Conservation (phyloP, 2,797 vertebrate species). For the Chelon auratus region DNA sequence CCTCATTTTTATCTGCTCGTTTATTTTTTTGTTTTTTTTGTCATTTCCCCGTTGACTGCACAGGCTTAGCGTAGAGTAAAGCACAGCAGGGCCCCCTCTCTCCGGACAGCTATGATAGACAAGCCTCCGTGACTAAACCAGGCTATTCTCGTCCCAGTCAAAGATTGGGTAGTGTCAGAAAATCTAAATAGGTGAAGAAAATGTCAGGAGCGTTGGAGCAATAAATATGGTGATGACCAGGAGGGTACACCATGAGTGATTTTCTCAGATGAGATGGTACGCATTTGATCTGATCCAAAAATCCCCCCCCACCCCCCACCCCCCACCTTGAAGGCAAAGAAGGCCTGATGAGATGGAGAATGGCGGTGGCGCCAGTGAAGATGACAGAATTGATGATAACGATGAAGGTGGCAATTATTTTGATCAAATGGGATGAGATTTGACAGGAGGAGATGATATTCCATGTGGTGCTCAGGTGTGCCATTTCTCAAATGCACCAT, state of each 20-base stretch:
- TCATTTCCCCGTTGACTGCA: slow-evolving; percentile 21
- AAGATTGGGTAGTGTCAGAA: slow-evolving; percentile 64
- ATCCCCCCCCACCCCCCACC: neutral
- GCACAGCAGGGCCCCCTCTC: slow-evolving; percentile 38
- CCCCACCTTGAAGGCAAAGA: slow-evolving; percentile 56
- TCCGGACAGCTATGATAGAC: slow-evolving; percentile 42
- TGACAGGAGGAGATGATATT: slow-evolving; percentile 81
- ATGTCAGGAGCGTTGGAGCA: slow-evolving; percentile 70
- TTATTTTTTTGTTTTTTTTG: slow-evolving; percentile 25
- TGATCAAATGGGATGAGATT: slow-evolving; percentile 80
- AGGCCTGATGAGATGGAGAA: slow-evolving; percentile 72
- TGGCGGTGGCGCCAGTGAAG: slow-evolving; percentile 54
- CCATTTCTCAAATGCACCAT: slow-evolving; percentile 81
- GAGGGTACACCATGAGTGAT: slow-evolving; percentile 62
- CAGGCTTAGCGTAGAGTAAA: slow-evolving; percentile 13
- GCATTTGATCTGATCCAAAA: slow-evolving; percentile 69
- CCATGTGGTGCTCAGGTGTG: slow-evolving; percentile 77
- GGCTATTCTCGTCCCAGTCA: slow-evolving; percentile 49
- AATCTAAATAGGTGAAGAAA: slow-evolving; percentile 70
- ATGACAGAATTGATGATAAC: slow-evolving; percentile 79
- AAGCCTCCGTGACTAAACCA: slow-evolving; percentile 26
- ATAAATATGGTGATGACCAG: slow-evolving; percentile 78
- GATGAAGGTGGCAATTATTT: slow-evolving; percentile 81
- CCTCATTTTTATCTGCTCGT: slow-evolving; percentile 18
- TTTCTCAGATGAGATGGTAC: slow-evolving; percentile 61